A percentile compares a stretch with the other conserved stretches of the same genome.
Conservation (phyloP, 2,888 invertebrate genomes). For the Callosobruchus maculatus region DNA sequence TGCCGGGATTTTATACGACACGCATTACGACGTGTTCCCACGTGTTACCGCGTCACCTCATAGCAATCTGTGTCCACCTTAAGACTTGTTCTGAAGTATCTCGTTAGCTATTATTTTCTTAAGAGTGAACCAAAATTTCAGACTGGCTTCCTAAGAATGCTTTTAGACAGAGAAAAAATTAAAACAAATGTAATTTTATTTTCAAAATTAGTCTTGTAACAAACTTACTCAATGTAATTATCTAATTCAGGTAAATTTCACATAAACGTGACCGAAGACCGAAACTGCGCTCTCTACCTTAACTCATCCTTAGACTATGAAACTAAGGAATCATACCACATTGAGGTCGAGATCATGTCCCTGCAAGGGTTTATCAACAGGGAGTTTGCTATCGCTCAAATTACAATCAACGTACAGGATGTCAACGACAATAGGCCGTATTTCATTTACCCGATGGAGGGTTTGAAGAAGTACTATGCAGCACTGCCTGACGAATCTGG, state of each 20-base stretch:
- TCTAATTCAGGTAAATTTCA: slow-evolving; percentile 62
- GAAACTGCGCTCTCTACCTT: slow-evolving; percentile 78
- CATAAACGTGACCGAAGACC: slow-evolving; percentile 69
- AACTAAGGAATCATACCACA: slow-evolving; percentile 64
- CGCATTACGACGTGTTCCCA: too few relatives aligned
- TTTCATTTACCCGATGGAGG: slow-evolving; percentile 64
- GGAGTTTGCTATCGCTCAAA: slow-evolving; percentile 67
- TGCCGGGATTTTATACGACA: too few relatives aligned
- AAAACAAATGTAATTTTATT: too few relatives aligned
- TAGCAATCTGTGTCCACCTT: too few relatives aligned
- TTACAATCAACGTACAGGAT: slow-evolving; percentile 80
- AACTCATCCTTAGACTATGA: slow-evolving; percentile 78
- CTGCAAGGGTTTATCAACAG: slow-evolving; percentile 78
- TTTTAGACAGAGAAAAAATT: too few relatives aligned
- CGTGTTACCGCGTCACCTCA: too few relatives aligned
- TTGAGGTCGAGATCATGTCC: slow-evolving; percentile 76
- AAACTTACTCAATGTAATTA: too few relatives aligned
- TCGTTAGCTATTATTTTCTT: too few relatives aligned
- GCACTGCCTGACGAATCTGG: slow-evolving; percentile 72
- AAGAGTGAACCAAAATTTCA: too few relatives aligned
- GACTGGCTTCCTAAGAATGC: too few relatives aligned
- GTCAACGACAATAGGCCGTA: slow-evolving; percentile 86
- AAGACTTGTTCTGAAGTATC: too few relatives aligned
- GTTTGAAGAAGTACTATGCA: slow-evolving; percentile 68
- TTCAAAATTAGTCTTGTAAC: too few relatives aligned